These are phyloP conservation scores for Caenorhabditis sp. DNA, from an alignment of 2,888 invertebrate genomes.

Conservation along the genomic window DNA sequence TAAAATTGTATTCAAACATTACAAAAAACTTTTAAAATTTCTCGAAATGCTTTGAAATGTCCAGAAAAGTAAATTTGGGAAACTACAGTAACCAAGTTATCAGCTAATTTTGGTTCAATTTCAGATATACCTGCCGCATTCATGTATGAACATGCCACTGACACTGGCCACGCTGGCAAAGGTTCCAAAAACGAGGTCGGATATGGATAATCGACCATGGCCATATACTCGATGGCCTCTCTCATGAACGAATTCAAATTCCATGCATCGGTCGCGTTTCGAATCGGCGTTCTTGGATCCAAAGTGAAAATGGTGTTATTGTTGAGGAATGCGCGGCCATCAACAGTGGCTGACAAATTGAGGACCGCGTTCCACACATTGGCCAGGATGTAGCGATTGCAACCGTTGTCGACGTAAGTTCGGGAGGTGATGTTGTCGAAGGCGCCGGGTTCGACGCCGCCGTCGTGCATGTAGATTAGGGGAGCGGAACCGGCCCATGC, in stretches of 20 bases:
- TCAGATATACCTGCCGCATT: constrained; percentile 6
- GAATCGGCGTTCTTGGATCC: constrained; percentile 25
- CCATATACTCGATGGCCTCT: constrained; percentile 75
- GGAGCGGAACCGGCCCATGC: constrained; percentile 94
- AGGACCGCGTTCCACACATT: constrained; percentile 82
- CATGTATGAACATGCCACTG: constrained; percentile 48
- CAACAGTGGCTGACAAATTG: constrained; percentile 75
- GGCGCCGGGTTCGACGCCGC: constrained; percentile 48
- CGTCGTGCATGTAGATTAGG: constrained; percentile 82
- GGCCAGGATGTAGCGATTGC: constrained; percentile 79
- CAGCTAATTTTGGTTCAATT: too few species aligned
- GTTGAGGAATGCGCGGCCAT: constrained; percentile 40
- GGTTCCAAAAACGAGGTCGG: constrained; percentile 80
- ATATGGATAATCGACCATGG: constrained; percentile 96
- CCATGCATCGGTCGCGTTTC: constrained; percentile 19
- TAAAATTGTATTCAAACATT: too few species aligned
- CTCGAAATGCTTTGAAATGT: too few species aligned
- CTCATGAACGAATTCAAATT: constrained; percentile 30
- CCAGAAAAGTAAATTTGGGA: neutral
- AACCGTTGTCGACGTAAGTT: constrained; percentile 50
- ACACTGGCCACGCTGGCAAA: constrained; percentile 86
- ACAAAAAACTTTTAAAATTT: too few species aligned
- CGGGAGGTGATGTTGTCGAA: constrained; percentile 77
- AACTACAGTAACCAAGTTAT: neutral
- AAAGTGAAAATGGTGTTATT: constrained; percentile 51